Evolutionary conservation across 2,888 invertebrate genomes (phyloP).

Genomic region (Rhagophthalmus giganteus): DNA sequence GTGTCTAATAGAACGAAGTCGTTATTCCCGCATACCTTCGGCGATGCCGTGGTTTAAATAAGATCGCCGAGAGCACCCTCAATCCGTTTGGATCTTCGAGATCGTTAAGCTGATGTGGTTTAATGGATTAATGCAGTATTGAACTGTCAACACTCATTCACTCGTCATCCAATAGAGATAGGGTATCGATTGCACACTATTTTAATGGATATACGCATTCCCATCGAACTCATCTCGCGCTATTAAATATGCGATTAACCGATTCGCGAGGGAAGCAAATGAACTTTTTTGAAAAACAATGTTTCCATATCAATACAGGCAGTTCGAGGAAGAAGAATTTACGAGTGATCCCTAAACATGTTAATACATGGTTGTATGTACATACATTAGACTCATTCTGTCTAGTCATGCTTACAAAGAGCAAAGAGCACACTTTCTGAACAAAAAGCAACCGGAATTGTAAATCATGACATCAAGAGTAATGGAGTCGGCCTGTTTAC

Average conservation of each 20-base stretch:
- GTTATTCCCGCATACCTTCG: slow-evolving; percentile 16
- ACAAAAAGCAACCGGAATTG: slow-evolving; percentile 31
- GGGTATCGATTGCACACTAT: slow-evolving; percentile 47
- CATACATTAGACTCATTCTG: slow-evolving; percentile 31
- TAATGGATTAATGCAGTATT: slow-evolving; percentile 57
- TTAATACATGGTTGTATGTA: slow-evolving; percentile 30
- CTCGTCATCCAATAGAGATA: slow-evolving; percentile 50
- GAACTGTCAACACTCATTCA: slow-evolving; percentile 54
- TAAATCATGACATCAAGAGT: slow-evolving; percentile 32
- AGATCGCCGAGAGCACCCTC: slow-evolving; percentile 36
- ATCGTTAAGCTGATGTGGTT: slow-evolving; percentile 54
- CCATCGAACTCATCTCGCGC: no score
- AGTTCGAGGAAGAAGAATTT: slow-evolving; percentile 4
- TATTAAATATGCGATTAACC: no score
- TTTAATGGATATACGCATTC: slow-evolving; percentile 35
- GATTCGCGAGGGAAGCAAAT: no score
- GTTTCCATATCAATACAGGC: slow-evolving; percentile 7
- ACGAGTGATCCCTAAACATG: slow-evolving; percentile 26
- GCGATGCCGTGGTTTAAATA: slow-evolving; percentile 19
- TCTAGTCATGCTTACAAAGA: slow-evolving; percentile 35
- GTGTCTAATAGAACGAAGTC: slow-evolving; percentile 23
- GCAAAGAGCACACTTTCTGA: slow-evolving; percentile 33
- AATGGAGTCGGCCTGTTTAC: slow-evolving; percentile 31
- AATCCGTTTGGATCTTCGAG: slow-evolving; percentile 46
- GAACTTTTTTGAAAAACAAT: slow-evolving; percentile 4